Percentiles rank a stretch among this genome's conserved stretches.
These are phyloP conservation scores for Candoia aspera DNA, from an alignment of 2,113 vertebrate species.

Conservation along the genomic window DNA sequence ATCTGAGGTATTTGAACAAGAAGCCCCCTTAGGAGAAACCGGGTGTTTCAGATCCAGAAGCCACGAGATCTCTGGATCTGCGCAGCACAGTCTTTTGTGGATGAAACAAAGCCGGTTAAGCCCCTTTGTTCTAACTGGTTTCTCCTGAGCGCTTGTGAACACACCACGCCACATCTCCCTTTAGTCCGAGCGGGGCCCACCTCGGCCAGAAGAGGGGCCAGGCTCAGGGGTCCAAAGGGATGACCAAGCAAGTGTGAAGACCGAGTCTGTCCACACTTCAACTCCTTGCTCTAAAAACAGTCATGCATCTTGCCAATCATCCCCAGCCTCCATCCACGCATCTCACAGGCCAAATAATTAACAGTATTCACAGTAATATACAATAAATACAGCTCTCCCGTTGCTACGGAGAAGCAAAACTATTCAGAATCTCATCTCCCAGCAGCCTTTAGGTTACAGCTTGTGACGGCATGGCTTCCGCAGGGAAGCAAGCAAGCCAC, in stretches of 20 bases:
- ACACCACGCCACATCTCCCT: neutral
- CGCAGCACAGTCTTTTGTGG: fast-evolving
- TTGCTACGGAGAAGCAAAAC: slow-evolving; percentile 1
- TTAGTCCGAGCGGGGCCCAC: neutral
- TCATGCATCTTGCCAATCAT: slow-evolving; percentile 27
- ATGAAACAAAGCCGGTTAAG: fast-evolving
- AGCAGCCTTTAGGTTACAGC: neutral
- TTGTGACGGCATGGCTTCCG: neutral
- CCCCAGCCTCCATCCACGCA: neutral
- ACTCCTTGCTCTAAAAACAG: slow-evolving; percentile 15
- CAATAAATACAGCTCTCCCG: slow-evolving; percentile 67
- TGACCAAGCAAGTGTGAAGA: neutral
- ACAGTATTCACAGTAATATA: slow-evolving; percentile 73
- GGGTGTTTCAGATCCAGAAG: neutral
- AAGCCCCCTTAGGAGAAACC: slow-evolving; percentile 16
- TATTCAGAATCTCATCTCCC: fast-evolving
- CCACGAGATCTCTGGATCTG: fast-evolving
- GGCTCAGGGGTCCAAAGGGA: neutral
- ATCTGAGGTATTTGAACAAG: slow-evolving; percentile 38
- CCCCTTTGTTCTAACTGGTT: fast-evolving
- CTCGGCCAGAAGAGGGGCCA: slow-evolving; percentile 37
- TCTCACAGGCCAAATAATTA: slow-evolving; percentile 36
- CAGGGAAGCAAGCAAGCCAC: neutral
- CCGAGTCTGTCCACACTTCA: neutral
- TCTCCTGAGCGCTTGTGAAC: neutral